Conservation (phyloP, 2,797 vertebrate genomes). For the Atherinosoma microstoma region DNA sequence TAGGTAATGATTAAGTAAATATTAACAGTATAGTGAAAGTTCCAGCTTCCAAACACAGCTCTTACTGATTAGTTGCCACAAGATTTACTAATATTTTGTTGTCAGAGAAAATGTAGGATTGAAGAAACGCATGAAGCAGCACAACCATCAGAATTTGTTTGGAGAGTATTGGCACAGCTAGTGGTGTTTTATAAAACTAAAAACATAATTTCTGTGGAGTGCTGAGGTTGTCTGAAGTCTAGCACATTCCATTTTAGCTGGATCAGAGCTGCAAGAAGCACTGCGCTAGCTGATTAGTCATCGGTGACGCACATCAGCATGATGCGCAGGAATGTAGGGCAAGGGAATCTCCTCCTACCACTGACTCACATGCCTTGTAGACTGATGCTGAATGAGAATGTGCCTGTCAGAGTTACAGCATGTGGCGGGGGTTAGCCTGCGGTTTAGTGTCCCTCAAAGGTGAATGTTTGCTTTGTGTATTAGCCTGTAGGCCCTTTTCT, state of each 20-base stretch:
- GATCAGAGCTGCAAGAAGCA: conserved; percentile 67
- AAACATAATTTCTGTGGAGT: conserved; percentile 30
- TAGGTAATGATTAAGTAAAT: neutral
- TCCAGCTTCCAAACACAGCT: neutral
- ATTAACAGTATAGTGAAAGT: neutral
- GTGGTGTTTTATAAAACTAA: conserved; percentile 13
- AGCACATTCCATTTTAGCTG: conserved; percentile 68
- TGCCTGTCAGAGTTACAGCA: conserved; percentile 3
- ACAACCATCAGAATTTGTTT: conserved; percentile 1
- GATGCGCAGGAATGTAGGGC: conserved; percentile 80
- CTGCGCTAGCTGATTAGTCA: conserved; percentile 77
- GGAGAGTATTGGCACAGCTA: neutral
- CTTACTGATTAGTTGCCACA: neutral
- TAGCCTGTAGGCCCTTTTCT: conserved; percentile 8
- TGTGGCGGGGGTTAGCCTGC: neutral
- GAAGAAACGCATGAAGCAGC: conserved; percentile 4
- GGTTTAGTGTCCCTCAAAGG: neutral
- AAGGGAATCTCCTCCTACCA: conserved; percentile 82
- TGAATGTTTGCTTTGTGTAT: conserved; percentile 19
- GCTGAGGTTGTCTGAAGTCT: conserved; percentile 63
- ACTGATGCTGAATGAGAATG: conserved; percentile 30
- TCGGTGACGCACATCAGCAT: conserved; percentile 77
- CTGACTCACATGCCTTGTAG: conserved; percentile 63
- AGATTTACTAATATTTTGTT: neutral
- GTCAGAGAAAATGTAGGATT: neutral